Evolutionary conservation across 2,797 vertebrate genomes (phyloP), one percentile per base, ranked within the genome.

Genomic region (Apogon talboti): DNA sequence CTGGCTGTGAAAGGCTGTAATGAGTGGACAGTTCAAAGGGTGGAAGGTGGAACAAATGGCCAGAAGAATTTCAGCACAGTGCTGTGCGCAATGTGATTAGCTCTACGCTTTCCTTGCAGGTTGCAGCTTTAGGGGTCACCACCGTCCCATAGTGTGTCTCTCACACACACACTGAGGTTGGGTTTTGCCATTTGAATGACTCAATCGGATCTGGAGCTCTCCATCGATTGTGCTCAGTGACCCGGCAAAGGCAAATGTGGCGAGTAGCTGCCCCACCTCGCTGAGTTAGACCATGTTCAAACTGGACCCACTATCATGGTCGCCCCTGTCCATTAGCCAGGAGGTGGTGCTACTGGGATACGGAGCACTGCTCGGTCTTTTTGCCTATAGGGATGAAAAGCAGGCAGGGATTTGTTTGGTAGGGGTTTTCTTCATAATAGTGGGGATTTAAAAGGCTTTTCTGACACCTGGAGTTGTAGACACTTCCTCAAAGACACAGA

Each of bases 221-320:
- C 81, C 89, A 92, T 93, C 90, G 79, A 92, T 89, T 86, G 87
- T 82, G 92, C 76, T 92, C 89, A 73, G 82, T 91, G 93, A 94
- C 91, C 93, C 89, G 40, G 62, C 55, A 88, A 63, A 87, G 88
- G 83, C 83, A 88, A 85, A 68, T 76, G 85, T 60, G 76, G 87
- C 50, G 82, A 87, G 83, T 1, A 75, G n/a, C 82, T 52, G 73
- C 67, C 76, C 81, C 80, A 60, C 74, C 82, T 86, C 78, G 45
- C 56, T 18, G 57, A 71, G 81, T 84, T 33, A 72, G 33, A 69
- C 53, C 28, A 12, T 8, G 37, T 57, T 69, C 7, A 24, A 46
- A 51, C 38, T 57, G 60, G 44, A 78, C 62, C 68, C 44, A 4
- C 43, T 41, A 10, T 57, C 62, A 13, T 1, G 28, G 60, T 45